phyloP scores from a whole-genome alignment of 1,140 invertebrate species.

The Aphelinus atriplicis region DNA sequence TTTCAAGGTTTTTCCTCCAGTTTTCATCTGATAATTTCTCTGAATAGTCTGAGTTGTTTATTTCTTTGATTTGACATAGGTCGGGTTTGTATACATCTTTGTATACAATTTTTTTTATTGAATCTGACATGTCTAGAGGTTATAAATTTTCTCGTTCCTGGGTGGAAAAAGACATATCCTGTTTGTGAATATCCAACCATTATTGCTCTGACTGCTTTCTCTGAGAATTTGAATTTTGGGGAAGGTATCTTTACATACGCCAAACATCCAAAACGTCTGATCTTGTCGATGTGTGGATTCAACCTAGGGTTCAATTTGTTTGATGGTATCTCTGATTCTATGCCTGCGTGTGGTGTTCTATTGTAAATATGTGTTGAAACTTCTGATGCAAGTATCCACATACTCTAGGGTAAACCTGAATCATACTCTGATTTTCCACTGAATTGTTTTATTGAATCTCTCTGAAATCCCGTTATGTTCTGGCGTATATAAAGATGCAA shows the following conservation, averaged over 20 bases:
- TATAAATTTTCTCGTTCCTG: background rate
- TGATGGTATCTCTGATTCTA: background rate
- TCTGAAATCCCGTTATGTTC: background rate
- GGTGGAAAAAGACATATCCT: conserved; percentile 1
- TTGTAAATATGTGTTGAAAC: background rate
- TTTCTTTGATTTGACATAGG: too few relatives aligned
- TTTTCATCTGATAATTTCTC: too few relatives aligned
- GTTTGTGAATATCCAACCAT: background rate
- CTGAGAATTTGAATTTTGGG: conserved; percentile 1
- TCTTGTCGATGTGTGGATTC: background rate
- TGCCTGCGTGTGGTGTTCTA: background rate
- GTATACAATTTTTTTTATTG: conserved; percentile 17
- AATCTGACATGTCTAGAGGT: conserved; percentile 4
- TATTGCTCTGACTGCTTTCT: conserved; percentile 11
- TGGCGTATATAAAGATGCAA: too few relatives aligned
- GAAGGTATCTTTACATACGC: conserved; percentile 4
- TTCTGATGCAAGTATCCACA: background rate
- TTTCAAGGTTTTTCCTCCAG: too few relatives aligned
- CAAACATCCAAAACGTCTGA: conserved; percentile 12
- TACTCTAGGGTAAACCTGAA: background rate
- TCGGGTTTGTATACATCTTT: background rate
- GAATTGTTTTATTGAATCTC: conserved; percentile 8
- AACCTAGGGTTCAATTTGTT: background rate
- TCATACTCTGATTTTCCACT: background rate
- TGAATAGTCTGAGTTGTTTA: too few relatives aligned